A percentile compares a stretch with the other conserved stretches of the same genome.
These are phyloP conservation scores for Synaphobranchus kaupii DNA, from an alignment of 2,797 vertebrate species.

Conservation along the genomic window DNA sequence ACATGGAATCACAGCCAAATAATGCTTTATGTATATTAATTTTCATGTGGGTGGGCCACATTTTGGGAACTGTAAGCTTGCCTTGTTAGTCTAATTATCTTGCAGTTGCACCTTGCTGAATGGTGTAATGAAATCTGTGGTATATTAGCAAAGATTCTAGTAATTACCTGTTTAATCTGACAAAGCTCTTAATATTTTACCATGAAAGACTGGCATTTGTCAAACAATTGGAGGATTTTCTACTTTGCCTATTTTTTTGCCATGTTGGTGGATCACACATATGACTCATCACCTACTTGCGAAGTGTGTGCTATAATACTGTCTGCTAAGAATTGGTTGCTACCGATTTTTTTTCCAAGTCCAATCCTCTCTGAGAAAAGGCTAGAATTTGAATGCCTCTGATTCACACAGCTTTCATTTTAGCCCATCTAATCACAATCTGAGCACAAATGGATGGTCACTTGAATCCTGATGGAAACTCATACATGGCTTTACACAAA, in stretches of 20 bases:
- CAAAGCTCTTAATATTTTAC: not conserved
- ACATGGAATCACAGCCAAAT: not conserved
- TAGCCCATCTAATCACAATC: not conserved
- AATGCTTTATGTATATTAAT: not conserved
- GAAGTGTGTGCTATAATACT: not conserved
- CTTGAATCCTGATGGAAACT: too few relatives aligned
- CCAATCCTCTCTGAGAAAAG: not conserved
- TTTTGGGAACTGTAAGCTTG: not conserved
- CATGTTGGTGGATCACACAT: not conserved
- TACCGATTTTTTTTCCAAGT: not conserved
- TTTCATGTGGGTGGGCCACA: conserved; percentile 4
- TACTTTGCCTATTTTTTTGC: not conserved
- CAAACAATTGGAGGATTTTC: not conserved
- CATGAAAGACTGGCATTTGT: not conserved
- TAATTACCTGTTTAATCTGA: not conserved
- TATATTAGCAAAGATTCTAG: not conserved
- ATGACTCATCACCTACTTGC: not conserved
- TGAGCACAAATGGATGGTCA: too few relatives aligned
- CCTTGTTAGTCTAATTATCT: not conserved
- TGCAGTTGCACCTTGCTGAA: not conserved
- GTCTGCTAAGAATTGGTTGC: not conserved
- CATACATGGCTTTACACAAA: too few relatives aligned
- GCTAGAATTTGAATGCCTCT: not conserved
- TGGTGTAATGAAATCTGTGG: not conserved
- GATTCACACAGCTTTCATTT: not conserved